A percentile compares a stretch with the other conserved stretches of the same genome.
Conservation (phyloP, 2,888 invertebrate genomes). For the Cetonia aurata region DNA sequence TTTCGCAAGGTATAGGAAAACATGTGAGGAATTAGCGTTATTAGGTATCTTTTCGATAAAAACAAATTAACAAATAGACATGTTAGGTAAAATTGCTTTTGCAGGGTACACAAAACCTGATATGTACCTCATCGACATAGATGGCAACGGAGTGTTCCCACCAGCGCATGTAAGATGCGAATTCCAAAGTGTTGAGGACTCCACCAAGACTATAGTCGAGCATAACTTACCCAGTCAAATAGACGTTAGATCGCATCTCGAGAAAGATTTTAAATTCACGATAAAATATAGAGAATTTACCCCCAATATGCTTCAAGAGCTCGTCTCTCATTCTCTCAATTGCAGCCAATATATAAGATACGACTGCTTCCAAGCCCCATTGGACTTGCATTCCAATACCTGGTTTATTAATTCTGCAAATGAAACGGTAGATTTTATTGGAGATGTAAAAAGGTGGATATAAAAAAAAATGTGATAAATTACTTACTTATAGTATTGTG, state of each 20-base stretch:
- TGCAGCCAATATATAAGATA: constrained; percentile 92
- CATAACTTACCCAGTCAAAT: constrained; percentile 93
- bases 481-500: background rate
- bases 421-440: constrained; percentile 83
- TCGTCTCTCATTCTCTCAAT: constrained; percentile 89
- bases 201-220: constrained; percentile 89
- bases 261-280: constrained; percentile 85
- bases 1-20: constrained; percentile 91
- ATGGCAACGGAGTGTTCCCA: constrained; percentile 92
- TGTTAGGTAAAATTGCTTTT: constrained; percentile 11
- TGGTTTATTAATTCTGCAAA: constrained; percentile 90
- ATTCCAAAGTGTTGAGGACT: constrained; percentile 88
- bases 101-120: constrained; percentile 86
- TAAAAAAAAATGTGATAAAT: background rate
- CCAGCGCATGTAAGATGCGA: constrained; percentile 94
- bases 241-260: constrained; percentile 84
- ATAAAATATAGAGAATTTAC: constrained; percentile 91
- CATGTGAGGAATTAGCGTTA: constrained; percentile 92
- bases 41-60: constrained; percentile 67
- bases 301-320: constrained; percentile 90
- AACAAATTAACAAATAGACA: constrained; percentile 1
- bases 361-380: constrained; percentile 89
- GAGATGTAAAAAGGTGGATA: constrained; percentile 80
- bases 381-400: constrained; percentile 88
- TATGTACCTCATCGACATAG: constrained; percentile 93